Base-by-base conservation (phyloP, 2,888 invertebrate species). In the Pycnomerus fuliginosus region DNA sequence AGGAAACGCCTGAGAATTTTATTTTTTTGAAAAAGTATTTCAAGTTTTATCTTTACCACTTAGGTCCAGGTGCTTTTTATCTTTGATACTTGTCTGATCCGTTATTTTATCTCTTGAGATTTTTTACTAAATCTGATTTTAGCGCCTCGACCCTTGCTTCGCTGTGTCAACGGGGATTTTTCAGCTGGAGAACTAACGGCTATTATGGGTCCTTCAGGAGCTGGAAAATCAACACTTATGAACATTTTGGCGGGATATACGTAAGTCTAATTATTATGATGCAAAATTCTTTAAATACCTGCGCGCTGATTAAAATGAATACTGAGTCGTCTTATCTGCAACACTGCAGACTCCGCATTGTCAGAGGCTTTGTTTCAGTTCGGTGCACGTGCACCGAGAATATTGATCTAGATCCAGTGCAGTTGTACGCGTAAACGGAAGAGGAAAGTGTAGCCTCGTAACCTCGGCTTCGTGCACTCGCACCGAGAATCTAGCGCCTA, bases 191-290 rank as follows among this genome's bases (percentile, higher is more conserved):
- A 89, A 67, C 72, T 89, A 52, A 85, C 84, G 3, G 92, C 90
- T 36, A 87, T 94, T 59, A 86, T 94, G 79, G 94, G 94, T 15
- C 92, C 91, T 30, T 88, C 91, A 0, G 94, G 94, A 8, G 89
- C 88, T 5, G 90, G 93, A 41, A 94, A 94, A 74, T 88, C 89
- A 50, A 85, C 89, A 1, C 79, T 94, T 46, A 84, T 94, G 80
- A 90, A 93, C 70, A 86, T 94, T 60, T 75, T 94, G 52, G 85
- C 93, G 20, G 92, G 93, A 58, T 93, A 90, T 74, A 88, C 84
- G 92, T 92, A 78, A 34, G 45, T 37, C 10, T 35, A 24, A 25
- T n/a, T n/a, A n/a, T n/a, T n/a, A n/a, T n/a, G n/a, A n/a, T n/a
- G n/a, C n/a, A n/a, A n/a, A n/a, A n/a, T n/a, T n/a, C n/a, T n/a